Evolutionary conservation across 2,888 invertebrate species (phyloP).

Genomic region (Gymnocheta viridis): DNA sequence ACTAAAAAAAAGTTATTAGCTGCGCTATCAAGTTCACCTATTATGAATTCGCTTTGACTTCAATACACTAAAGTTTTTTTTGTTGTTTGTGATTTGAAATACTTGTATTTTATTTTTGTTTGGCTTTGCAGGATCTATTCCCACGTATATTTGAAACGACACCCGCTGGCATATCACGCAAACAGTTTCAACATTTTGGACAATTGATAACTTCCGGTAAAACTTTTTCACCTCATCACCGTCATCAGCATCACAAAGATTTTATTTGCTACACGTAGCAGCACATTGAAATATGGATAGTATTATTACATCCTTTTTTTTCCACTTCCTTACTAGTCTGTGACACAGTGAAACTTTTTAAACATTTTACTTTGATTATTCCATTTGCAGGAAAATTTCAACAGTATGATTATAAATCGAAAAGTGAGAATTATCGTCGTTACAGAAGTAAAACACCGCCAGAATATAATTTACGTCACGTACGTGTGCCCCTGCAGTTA

Average conservation of each 20-base stretch:
- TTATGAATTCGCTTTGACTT: too few relatives aligned
- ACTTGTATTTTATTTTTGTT: not conserved
- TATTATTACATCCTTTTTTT: constrained; percentile 9
- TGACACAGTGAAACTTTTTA: not conserved
- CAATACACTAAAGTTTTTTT: too few relatives aligned
- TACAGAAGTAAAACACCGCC: constrained; percentile 77
- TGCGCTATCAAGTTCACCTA: too few relatives aligned
- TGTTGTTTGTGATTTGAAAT: not conserved
- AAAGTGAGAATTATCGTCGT: constrained; percentile 74
- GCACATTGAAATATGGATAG: not conserved
- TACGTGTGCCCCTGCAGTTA: constrained; percentile 77
- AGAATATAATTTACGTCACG: constrained; percentile 76
- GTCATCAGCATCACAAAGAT: constrained; percentile 6
- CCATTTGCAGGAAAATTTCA: constrained; percentile 77
- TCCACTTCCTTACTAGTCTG: not conserved
- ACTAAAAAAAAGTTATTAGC: too few relatives aligned
- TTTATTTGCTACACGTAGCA: constrained; percentile 33
- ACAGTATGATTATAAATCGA: constrained; percentile 77
- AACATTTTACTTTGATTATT: constrained; percentile 21
- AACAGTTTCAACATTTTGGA: constrained; percentile 79
- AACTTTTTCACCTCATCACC: constrained; percentile 52
- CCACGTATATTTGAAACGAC: constrained; percentile 79
- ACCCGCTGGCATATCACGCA: constrained; percentile 79
- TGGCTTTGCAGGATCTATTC: constrained; percentile 74
- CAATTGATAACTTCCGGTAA: constrained; percentile 80